Conservation (phyloP, 2,888 invertebrate genomes). For the Erebia palarica region DNA sequence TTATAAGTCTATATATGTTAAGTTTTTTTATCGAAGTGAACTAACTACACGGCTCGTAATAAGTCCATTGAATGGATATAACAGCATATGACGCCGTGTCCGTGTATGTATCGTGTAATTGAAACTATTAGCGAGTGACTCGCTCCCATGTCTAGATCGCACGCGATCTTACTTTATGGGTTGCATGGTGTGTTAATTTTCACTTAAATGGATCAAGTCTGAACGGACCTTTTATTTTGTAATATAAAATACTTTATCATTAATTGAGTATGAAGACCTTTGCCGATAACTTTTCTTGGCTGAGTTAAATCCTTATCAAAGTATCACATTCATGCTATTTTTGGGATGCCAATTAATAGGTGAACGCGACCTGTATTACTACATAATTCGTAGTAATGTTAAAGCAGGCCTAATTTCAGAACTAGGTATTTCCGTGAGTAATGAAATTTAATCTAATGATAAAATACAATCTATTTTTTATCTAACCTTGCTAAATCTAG, state of each 20-base stretch:
- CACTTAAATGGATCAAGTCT: not conserved
- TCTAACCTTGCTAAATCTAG: no score
- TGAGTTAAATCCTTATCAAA: no score
- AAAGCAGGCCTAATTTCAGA: no score
- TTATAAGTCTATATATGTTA: no score
- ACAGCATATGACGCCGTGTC: not conserved
- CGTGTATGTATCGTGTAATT: slow-evolving; percentile 26
- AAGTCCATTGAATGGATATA: slow-evolving; percentile 5
- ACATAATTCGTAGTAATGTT: not conserved
- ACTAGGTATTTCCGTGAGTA: no score
- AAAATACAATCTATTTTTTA: no score
- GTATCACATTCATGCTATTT: not conserved
- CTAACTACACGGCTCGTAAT: not conserved
- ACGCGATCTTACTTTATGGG: slow-evolving; percentile 33
- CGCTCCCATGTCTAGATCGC: slow-evolving; percentile 25
- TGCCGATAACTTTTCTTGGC: not conserved
- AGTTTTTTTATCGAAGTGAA: not conserved
- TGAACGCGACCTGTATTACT: not conserved
- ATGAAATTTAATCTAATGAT: no score
- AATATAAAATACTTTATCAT: not conserved
- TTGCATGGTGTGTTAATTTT: slow-evolving; percentile 17
- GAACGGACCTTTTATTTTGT: not conserved
- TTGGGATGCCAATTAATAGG: not conserved
- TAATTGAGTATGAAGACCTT: not conserved
- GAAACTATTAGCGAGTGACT: slow-evolving; percentile 32